A percentile compares a stretch with the other conserved stretches of the same genome.
phyloP scores from a whole-genome alignment of 2,888 invertebrate species.

The Apamea anceps region DNA sequence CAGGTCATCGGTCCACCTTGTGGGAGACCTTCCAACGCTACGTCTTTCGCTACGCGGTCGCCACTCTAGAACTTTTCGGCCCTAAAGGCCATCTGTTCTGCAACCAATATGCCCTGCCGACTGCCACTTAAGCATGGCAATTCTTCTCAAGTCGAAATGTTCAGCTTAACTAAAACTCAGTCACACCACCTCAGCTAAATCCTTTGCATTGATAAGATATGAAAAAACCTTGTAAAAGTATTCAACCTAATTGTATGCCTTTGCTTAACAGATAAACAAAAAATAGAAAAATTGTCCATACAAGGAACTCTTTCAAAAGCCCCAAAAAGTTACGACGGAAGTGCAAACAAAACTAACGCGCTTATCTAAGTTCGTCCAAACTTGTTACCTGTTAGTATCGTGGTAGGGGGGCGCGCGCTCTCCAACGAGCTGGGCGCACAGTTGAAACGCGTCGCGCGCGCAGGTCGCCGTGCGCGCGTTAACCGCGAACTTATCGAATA shows the following conservation, averaged over 20 bases:
- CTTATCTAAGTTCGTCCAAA: conserved; percentile 77
- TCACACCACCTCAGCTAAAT: conserved; percentile 1
- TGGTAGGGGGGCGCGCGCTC: conserved; percentile 71
- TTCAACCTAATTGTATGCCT: not conserved
- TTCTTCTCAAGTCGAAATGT: conserved; percentile 5
- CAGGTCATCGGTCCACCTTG: too few relatives aligned
- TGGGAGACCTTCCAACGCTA: too few relatives aligned
- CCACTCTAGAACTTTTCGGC: too few relatives aligned
- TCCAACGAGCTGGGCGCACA: conserved; percentile 70
- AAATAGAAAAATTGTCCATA: conserved; percentile 15
- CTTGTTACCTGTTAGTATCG: conserved; percentile 51
- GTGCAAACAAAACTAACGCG: conserved; percentile 73
- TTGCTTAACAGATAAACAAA: conserved; percentile 10
- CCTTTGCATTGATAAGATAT: conserved; percentile 47
- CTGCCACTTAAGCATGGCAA: too few relatives aligned
- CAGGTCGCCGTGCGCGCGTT: conserved; percentile 80
- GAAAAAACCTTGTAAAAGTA: conserved; percentile 13
- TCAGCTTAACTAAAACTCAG: conserved; percentile 3
- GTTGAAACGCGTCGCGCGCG: conserved; percentile 84
- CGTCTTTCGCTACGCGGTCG: too few relatives aligned
- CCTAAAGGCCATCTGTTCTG: too few relatives aligned
- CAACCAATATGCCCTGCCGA: too few relatives aligned
- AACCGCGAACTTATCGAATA: conserved; percentile 67
- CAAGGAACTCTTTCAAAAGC: conserved; percentile 51
- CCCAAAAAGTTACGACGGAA: conserved; percentile 67